Evolutionary conservation across 1,140 invertebrate species (phyloP), one percentile per base, ranked within the genome.

Genomic region (Bombus pyrosoma): DNA sequence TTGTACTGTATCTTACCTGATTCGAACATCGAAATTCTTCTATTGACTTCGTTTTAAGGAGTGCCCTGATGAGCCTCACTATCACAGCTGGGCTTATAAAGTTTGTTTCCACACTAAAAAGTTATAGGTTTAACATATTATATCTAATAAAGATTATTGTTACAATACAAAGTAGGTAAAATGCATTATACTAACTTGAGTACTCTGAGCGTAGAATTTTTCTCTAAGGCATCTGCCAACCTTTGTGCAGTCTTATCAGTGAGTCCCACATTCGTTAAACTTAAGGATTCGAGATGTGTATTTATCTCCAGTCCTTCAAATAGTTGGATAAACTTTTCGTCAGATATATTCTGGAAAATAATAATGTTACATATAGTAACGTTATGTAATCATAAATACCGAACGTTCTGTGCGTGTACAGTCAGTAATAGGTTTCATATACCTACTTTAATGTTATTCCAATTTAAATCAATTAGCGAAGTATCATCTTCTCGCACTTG

Each of bases 11-110:
- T 89, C 92, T 93, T 95, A 99, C 98, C 97, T 99, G 99, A 96
- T 99, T 99, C 73, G 98, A 97, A 86, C 98, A 98, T 94, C 98
- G 96, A 93, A 99, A 98, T 96, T 99, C 98, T 95, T 98, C 97
- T 64, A 99, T 96, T 78, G 96, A 97, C 93, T 98, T 98, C 89
- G 98, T 98, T 90, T 97, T 97, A 85, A 99, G 96, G 90, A 99
- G 96, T 69, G 98, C 96, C 95, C 97, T 97, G 69, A 99, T 96
- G 71, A 99, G 96, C 94, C 97, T 97, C 81, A 99, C 97, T 92
- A 99, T 97, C 76, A 97, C 96, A 92, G 96, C 96, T 92, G 97
- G 98, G 95, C 97, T 98, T 93, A 99, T 97, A 95, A 98, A 99
- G 96, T 99, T 99, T 77, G 98, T 99, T 96, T 99, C 99, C 88